Evolutionary conservation across 1,140 invertebrate species (phyloP).

Genomic region (Cyphomyrmex costatus): DNA sequence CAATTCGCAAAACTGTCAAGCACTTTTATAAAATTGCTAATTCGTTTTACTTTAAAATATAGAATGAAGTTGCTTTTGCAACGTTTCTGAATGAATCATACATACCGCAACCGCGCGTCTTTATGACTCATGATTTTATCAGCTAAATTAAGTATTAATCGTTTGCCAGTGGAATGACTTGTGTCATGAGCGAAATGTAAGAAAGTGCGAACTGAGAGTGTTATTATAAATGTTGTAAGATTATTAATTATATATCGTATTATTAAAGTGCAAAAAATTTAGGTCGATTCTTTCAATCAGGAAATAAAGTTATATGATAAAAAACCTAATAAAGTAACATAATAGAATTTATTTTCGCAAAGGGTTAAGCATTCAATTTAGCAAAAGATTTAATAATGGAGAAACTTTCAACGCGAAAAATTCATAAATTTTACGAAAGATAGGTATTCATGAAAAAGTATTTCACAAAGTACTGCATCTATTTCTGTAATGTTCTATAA

Average conservation of each 20-base stretch:
- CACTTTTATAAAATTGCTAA: conserved; percentile 2
- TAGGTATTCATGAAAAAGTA: neutral
- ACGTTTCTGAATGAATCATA: conserved; percentile 33
- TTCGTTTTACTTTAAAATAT: neutral
- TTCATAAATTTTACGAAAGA: neutral
- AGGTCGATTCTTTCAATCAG: neutral
- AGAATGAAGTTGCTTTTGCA: neutral
- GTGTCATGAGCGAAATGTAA: conserved; percentile 5
- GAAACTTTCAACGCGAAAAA: conserved; percentile 5
- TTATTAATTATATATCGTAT: neutral
- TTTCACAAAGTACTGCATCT: neutral
- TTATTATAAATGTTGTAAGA: neutral
- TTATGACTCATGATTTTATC: conserved; percentile 58
- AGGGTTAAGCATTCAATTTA: conserved; percentile 14
- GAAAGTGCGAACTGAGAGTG: neutral
- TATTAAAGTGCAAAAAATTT: neutral
- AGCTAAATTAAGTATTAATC: conserved; percentile 54
- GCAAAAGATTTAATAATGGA: conserved; percentile 21
- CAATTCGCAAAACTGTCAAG: neutral
- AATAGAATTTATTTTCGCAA: conserved; percentile 11
- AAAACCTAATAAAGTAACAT: neutral
- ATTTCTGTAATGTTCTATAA: conserved; percentile 16
- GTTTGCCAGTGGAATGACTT: conserved; percentile 25
- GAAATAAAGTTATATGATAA: neutral
- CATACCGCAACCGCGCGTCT: neutral